phyloP scores from a whole-genome alignment of 2,888 invertebrate species.

The Melitaea athalia region DNA sequence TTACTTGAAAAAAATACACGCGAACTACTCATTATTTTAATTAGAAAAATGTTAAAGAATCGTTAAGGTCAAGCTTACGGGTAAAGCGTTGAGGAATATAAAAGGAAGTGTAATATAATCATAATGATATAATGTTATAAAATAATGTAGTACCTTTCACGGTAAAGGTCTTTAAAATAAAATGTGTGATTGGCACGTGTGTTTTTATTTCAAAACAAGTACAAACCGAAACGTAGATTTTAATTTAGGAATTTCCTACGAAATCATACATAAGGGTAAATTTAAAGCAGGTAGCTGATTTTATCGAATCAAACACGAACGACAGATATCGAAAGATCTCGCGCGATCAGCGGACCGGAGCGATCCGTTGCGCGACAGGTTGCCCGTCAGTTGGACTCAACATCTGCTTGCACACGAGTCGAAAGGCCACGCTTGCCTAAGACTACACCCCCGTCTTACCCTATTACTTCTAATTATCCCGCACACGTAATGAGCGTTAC shows the following conservation, averaged over 20 bases:
- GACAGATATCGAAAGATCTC: slow-evolving; percentile 60
- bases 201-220: too few relatives aligned
- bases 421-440: slow-evolving; percentile 56
- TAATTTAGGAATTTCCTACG: neutral
- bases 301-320: slow-evolving; percentile 63
- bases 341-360: slow-evolving; percentile 69
- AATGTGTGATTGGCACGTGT: neutral
- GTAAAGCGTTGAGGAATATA: slow-evolving; percentile 26
- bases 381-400: slow-evolving; percentile 72
- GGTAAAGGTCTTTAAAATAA: neutral
- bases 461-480: slow-evolving; percentile 63
- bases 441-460: slow-evolving; percentile 76
- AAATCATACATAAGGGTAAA: neutral
- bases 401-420: slow-evolving; percentile 70
- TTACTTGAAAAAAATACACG: slow-evolving; percentile 66
- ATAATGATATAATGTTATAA: slow-evolving; percentile 9
- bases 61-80: slow-evolving; percentile 36
- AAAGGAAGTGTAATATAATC: slow-evolving; percentile 27
- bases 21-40: slow-evolving; percentile 67
- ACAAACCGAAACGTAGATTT: too few relatives aligned
- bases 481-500: slow-evolving; percentile 50
- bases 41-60: slow-evolving; percentile 52
- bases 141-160: neutral
- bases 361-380: slow-evolving; percentile 80
- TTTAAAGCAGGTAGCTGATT: slow-evolving; percentile 51